Conservation (phyloP, 2,113 vertebrate genomes). For the Monopterus albus region DNA sequence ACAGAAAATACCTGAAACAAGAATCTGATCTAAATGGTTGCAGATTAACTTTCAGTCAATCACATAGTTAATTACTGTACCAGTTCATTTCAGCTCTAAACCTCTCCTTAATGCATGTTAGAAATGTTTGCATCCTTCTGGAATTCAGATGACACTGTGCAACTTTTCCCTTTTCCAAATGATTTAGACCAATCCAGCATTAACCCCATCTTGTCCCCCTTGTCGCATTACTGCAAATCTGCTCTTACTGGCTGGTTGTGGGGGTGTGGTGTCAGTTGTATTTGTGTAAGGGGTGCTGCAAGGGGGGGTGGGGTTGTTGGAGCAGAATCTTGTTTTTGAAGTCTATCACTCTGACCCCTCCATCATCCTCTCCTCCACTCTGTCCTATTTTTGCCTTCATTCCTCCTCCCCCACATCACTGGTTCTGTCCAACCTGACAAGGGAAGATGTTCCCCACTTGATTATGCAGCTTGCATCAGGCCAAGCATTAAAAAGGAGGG, state of each 20-base stretch:
- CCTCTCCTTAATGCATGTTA: neutral
- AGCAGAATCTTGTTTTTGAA: slow-evolving; percentile 55
- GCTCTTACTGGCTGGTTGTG: slow-evolving; percentile 57
- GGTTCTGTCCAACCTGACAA: slow-evolving; percentile 26
- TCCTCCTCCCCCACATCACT: slow-evolving; percentile 20
- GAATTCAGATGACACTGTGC: slow-evolving; percentile 20
- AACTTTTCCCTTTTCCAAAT: slow-evolving; percentile 47
- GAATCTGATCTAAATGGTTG: too few relatives aligned
- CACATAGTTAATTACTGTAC: neutral
- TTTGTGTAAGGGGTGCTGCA: slow-evolving; percentile 9
- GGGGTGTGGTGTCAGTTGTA: slow-evolving; percentile 20
- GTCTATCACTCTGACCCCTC: slow-evolving; percentile 21
- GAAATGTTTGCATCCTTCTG: slow-evolving; percentile 3
- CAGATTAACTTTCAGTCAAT: neutral
- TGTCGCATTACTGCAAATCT: slow-evolving; percentile 69
- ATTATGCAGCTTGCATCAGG: slow-evolving; percentile 44
- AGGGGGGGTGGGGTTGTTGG: slow-evolving; percentile 8
- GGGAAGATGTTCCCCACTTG: slow-evolving; percentile 38
- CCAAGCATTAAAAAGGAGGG: slow-evolving; percentile 22
- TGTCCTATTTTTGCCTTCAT: neutral
- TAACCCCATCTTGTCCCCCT: slow-evolving; percentile 63
- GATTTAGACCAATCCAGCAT: slow-evolving; percentile 73
- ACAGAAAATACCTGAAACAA: too few relatives aligned
- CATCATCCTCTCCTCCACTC: slow-evolving; percentile 8
- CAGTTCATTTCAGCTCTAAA: neutral